A percentile compares a stretch with the other conserved stretches of the same genome.
These are phyloP conservation scores for Archivesica marissinica DNA, from an alignment of 1,140 invertebrate species.

Conservation along the genomic window DNA sequence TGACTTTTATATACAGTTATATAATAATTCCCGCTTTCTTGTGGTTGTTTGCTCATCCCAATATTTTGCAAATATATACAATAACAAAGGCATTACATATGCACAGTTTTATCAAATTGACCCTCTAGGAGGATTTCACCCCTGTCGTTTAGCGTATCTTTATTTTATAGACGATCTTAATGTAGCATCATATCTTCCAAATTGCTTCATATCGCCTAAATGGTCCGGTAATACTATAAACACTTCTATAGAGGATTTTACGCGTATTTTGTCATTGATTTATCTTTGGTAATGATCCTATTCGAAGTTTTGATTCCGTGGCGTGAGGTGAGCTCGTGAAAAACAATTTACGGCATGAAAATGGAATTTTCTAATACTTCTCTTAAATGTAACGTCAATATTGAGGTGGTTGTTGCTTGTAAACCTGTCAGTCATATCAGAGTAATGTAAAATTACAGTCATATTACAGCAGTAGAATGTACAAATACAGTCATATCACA, in stretches of 20 bases:
- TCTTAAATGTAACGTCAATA: background rate
- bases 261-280: slow-evolving; percentile 16
- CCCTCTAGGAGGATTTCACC: no score
- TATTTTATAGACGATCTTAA: background rate
- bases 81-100: no score
- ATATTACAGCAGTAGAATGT: no score
- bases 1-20: no score
- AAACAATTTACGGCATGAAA: slow-evolving; percentile 21
- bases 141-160: no score
- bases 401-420: background rate
- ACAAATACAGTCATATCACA: no score
- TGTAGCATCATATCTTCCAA: background rate
- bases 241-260: background rate
- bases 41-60: no score
- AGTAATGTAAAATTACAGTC: background rate
- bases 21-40: no score
- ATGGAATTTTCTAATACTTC: background rate
- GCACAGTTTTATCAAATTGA: no score
- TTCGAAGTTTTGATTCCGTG: background rate
- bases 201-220: slow-evolving; percentile 2
- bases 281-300: background rate
- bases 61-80: no score
- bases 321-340: background rate
- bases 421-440: background rate
- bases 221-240: background rate